Base-by-base conservation (phyloP, 1,140 invertebrate species). In the Adelges cooleyi region DNA sequence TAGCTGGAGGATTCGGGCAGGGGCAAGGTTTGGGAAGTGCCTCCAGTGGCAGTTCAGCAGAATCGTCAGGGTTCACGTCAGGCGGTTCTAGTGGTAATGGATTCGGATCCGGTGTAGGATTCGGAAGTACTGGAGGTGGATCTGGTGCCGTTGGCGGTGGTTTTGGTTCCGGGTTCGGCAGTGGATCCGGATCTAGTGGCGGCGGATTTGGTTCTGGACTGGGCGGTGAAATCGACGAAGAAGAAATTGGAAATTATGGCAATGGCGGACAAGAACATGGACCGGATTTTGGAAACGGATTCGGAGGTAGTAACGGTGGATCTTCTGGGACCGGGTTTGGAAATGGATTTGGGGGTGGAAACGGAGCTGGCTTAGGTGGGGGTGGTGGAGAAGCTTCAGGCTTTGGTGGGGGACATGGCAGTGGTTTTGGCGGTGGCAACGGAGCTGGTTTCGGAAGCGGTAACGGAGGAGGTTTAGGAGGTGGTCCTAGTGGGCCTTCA, bases 141-240 rank as follows among this genome's bases (percentile, higher is more conserved):
- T 15, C n/a, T 20, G 17, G 17, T 17, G 23, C 2, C 17, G 53
- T 17, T 22, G 22, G 52, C 11, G 13, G n/a, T 22, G 33, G n/a
- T 67, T 33, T 11, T 6, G 29, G 29, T 33, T 5, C 29, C 29
- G 44, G 49, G n/a, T 51, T 40, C n/a, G 67, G 59, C 17, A 50
- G 48, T 27, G 54, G 49, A 29, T 51, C 36, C 18, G 50, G 59
- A 17, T 38, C 25, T 20, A 18, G 13, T 22, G 36, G 9, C 18
- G 52, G 62, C 25, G 52, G 62, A 40, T 51, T 20, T 44, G 50
- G 67, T 17, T n/a, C 5, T 23, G 52, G 42, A n/a, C n/a, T n/a
- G n/a, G n/a, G n/a, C n/a, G n/a, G n/a, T n/a, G n/a, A n/a, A n/a
- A n/a, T n/a, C n/a, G n/a, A n/a, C n/a, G n/a, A n/a, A n/a, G n/a